These are phyloP conservation scores for Probaryconus sp. DNA, from an alignment of 1,140 invertebrate species.

Conservation along the genomic window DNA sequence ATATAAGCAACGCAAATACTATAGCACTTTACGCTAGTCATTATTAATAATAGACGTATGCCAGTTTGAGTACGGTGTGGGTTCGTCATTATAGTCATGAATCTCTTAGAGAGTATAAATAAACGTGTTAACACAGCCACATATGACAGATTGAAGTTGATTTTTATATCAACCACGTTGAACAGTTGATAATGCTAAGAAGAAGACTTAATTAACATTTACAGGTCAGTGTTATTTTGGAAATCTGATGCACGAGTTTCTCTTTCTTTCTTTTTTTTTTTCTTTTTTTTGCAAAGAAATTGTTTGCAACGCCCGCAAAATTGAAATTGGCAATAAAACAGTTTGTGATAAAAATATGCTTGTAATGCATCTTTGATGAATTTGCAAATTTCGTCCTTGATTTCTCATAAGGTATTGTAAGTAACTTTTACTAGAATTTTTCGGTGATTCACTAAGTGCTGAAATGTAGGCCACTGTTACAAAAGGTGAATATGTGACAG, in stretches of 20 bases:
- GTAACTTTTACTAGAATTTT: no score
- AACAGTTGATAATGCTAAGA: not conserved
- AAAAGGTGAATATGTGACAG: constrained; percentile 10
- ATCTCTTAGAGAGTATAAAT: constrained; percentile 50
- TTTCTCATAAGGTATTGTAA: no score
- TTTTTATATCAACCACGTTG: constrained; percentile 37
- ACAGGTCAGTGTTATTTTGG: constrained; percentile 39
- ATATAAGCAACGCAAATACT: constrained; percentile 48
- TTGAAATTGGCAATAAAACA: no score
- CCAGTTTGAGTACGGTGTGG: constrained; percentile 39
- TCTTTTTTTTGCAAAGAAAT: no score
- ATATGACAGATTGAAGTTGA: constrained; percentile 36
- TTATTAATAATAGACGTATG: constrained; percentile 55
- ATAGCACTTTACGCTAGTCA: constrained; percentile 41
- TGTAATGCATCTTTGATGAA: no score
- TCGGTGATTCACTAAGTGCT: constrained; percentile 27
- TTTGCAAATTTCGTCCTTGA: no score
- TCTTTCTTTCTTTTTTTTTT: no score
- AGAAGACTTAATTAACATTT: constrained; percentile 12
- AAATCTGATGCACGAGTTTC: constrained; percentile 29
- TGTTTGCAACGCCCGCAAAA: no score
- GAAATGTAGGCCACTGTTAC: constrained; percentile 36
- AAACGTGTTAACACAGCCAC: constrained; percentile 43
- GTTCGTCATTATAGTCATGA: constrained; percentile 44
- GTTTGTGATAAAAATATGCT: no score